phyloP scores from a whole-genome alignment of 1,140 invertebrate genomes.

The Drosophila leontia region DNA sequence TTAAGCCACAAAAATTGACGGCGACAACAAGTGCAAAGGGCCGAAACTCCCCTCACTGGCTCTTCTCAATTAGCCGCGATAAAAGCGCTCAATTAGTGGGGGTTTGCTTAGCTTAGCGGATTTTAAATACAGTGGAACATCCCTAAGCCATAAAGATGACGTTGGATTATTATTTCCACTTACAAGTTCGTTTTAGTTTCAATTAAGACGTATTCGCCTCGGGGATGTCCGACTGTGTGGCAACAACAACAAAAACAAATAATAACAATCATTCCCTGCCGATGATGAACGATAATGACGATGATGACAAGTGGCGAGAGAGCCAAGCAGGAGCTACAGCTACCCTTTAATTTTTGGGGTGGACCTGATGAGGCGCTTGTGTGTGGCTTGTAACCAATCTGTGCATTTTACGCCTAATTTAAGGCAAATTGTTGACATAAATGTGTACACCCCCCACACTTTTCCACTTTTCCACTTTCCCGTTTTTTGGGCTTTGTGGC shows the following conservation, averaged over 20 bases:
- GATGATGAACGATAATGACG: slow-evolving; percentile 6
- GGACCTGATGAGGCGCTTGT: slow-evolving; percentile 53
- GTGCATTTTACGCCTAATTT: slow-evolving; percentile 82
- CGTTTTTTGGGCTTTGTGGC: slow-evolving; percentile 22
- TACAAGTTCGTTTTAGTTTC: slow-evolving; percentile 9
- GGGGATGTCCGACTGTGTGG: slow-evolving; percentile 10
- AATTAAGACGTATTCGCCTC: slow-evolving; percentile 3
- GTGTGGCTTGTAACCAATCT: slow-evolving; percentile 65
- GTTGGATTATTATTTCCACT: not conserved
- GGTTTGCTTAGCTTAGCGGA: slow-evolving; percentile 25
- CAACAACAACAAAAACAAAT: slow-evolving; percentile 12
- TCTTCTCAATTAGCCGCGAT: slow-evolving; percentile 70
- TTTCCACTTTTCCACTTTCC: slow-evolving; percentile 20
- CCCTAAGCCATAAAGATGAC: slow-evolving; percentile 2
- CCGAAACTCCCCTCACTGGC: slow-evolving; percentile 24
- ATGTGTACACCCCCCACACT: slow-evolving; percentile 6
- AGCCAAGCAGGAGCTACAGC: slow-evolving; percentile 12
- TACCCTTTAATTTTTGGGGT: slow-evolving; percentile 71
- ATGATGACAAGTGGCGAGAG: slow-evolving; percentile 46
- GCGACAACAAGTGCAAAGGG: slow-evolving; percentile 40
- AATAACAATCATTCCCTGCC: slow-evolving; percentile 29
- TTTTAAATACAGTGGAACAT: slow-evolving; percentile 30
- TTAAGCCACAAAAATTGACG: not conserved
- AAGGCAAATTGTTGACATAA: slow-evolving; percentile 81
- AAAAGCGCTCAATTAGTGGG: slow-evolving; percentile 69